Evolutionary conservation across 1,140 invertebrate species (phyloP).

Genomic region (Papilio helenus): DNA sequence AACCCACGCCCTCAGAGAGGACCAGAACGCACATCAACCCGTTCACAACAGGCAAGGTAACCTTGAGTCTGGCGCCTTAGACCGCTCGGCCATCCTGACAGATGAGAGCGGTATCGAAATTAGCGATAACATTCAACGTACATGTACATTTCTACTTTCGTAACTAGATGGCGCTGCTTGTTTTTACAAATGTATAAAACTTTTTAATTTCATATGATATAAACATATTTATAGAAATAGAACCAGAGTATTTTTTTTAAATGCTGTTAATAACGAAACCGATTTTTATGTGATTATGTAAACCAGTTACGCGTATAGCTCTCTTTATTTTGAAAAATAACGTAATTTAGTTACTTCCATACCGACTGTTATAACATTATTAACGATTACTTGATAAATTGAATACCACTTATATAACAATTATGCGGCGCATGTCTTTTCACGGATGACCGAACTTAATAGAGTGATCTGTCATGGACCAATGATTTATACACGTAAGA

Average conservation of each 20-base stretch:
- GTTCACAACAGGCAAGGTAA: constrained; percentile 60
- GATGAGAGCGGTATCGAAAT: constrained; percentile 44
- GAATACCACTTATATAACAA: constrained; percentile 14
- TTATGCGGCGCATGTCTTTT: not conserved
- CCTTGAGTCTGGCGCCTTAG: constrained; percentile 89
- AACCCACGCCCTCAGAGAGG: constrained; percentile 93
- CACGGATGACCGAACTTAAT: constrained; percentile 12
- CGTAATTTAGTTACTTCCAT: not conserved
- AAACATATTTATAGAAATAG: too few species aligned
- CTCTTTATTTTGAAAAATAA: not conserved
- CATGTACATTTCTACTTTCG: not conserved
- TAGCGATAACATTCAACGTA: constrained; percentile 11
- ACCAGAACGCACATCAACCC: constrained; percentile 86
- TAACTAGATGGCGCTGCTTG: constrained; percentile 15
- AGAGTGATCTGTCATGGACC: constrained; percentile 10
- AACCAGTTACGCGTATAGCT: too few species aligned
- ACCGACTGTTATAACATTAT: not conserved
- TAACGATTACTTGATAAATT: not conserved
- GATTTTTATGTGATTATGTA: too few species aligned
- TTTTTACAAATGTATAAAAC: not conserved
- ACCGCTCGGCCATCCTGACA: constrained; percentile 87
- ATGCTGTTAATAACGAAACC: too few species aligned
- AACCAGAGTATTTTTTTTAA: too few species aligned
- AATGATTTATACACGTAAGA: constrained; percentile 5
- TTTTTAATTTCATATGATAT: not conserved